Evolutionary conservation across 2,113 vertebrate genomes (phyloP), one percentile per base, ranked within the genome.

Genomic region (Prinia subflava): DNA sequence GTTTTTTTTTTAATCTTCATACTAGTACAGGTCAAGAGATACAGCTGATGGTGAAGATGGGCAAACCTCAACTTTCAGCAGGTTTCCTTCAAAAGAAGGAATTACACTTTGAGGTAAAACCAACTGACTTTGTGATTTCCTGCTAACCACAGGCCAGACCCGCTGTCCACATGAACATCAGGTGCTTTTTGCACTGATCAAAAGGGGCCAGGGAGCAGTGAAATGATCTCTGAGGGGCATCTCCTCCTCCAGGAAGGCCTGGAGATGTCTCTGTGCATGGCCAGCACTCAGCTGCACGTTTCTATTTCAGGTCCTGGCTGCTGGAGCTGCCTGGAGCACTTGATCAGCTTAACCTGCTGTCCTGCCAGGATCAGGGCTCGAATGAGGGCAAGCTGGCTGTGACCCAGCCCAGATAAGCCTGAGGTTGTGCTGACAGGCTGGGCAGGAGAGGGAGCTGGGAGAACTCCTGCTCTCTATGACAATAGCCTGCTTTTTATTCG

Each of bases 371-470:
- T 95, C 90, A 90, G 75, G 55, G 92, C 93, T 52, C 82, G 81
- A 95, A 92, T 33, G 77, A 96, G 87, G 92, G 83, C 93, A 96
- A 94, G 90, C 95, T 95, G 95, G 52, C 90, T 68, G 71, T 88
- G 79, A 89, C 93, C 76, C 93, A 96, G 3, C 76, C 75, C 68
- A 67, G 73, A 89, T 86, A 93, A 88, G 35, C 24, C 74, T 55
- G 8, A 62, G 70, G 59, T 53, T 88, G 50, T 87, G 75, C 75
- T 88, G 78, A 53, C 35, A 73, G 79, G 33, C 5, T 57, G 39
- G 27, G 33, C 31, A 79, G 85, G 62, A 63, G 57, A 86, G 57
- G 30, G 28, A 84, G 23, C 53, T 56, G n/a, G 24, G 53, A 71
- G 22, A 64, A 73, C 10, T 56, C 76, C 57, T 85, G 27, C 50